Evolutionary conservation across 2,113 vertebrate species (phyloP), one percentile per base, ranked within the genome.

Genomic region (Cyprinodon brontotheroides): DNA sequence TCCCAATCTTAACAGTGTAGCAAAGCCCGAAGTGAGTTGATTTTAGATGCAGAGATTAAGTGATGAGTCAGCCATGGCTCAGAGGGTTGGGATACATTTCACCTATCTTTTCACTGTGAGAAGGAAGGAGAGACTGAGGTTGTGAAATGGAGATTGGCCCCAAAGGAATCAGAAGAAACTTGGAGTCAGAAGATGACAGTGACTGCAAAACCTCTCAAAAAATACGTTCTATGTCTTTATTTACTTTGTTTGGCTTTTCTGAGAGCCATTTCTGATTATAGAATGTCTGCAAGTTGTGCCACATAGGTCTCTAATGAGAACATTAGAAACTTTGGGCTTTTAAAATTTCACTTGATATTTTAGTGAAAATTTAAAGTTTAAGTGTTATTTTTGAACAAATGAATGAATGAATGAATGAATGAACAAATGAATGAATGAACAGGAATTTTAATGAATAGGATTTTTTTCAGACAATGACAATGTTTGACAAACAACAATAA

Each of bases 41-140:
- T 82, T 84, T 80, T 9, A 61, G 73, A 79, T 47, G 70, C 74
- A 78, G 81, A 68, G 86, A 83, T n/a, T 64, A 82, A 86, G 84
- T 77, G 90, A 87, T 89, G 91, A 92, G 82, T 89, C 87, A 90
- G 87, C 77, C 77, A 39, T 59, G 77, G 77, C 81, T 84, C 68
- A 64, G 77, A 79, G 78, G 40, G 82, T 75, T 37, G 50, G 70
- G 70, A 81, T 72, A 78, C 77, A 89, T 89, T 89, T 83, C 78
- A 89, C 84, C 85, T 76, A 71, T 77, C 80, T 70, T 80, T 76
- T 84, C 74, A 77, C 72, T 20, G 59, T 4, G 74, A 78, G 78
- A 74, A 67, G 4, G 59, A 80, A 73, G 14, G 74, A 67, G 61
- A 57, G 40, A 60, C 36, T 66, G 50, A 22, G 64, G 65, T 68